These are phyloP conservation scores for Drosophila paranaensis DNA, from an alignment of 2,888 invertebrate genomes.

Conservation along the genomic window DNA sequence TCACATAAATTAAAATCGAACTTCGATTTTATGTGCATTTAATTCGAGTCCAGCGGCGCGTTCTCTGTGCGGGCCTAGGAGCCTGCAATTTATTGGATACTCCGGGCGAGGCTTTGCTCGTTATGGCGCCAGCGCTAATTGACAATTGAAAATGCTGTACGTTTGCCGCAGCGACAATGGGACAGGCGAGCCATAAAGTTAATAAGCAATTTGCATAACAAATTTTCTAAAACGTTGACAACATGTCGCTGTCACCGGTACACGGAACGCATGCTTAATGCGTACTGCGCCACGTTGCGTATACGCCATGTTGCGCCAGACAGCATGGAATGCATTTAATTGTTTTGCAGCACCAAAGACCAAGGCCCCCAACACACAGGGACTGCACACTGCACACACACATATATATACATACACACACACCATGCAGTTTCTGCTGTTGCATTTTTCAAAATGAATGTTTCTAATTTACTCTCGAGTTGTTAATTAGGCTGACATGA, in stretches of 20 bases:
- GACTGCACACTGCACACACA: no score
- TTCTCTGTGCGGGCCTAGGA: background rate
- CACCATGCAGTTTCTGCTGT: constrained; percentile 5
- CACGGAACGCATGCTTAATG: constrained; percentile 58
- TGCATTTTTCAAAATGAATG: constrained; percentile 60
- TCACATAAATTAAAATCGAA: constrained; percentile 67
- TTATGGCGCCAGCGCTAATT: constrained; percentile 55
- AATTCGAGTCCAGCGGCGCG: constrained; percentile 37
- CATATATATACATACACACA: background rate
- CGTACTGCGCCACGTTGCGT: constrained; percentile 48
- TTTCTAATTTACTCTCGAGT: constrained; percentile 64
- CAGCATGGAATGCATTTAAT: constrained; percentile 64
- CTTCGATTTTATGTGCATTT: constrained; percentile 61
- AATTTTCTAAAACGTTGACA: constrained; percentile 75
- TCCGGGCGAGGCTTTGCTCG: constrained; percentile 20
- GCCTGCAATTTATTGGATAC: constrained; percentile 22
- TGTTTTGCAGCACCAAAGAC: constrained; percentile 50
- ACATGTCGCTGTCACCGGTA: constrained; percentile 42
- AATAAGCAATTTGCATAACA: constrained; percentile 82
- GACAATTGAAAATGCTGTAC: constrained; percentile 69
- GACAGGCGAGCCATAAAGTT: constrained; percentile 68
- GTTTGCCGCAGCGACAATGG: constrained; percentile 39
- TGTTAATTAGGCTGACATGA: constrained; percentile 64
- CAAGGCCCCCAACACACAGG: background rate
- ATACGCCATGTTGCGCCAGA: constrained; percentile 53